Evolutionary conservation across 2,113 vertebrate species (phyloP).

Genomic region (Myxocyprinus asiaticus): DNA sequence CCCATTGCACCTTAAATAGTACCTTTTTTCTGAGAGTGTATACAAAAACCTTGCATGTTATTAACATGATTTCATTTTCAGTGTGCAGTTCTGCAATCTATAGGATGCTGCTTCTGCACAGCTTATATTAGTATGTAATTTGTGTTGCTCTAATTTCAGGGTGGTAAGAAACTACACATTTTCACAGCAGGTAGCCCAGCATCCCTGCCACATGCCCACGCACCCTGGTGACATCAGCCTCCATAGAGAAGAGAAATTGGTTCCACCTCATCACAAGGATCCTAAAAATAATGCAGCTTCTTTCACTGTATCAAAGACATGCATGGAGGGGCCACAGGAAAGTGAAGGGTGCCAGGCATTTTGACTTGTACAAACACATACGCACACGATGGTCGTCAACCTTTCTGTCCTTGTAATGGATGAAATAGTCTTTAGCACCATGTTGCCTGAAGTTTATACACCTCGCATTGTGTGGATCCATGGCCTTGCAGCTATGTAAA

Average conservation of each 20-base stretch:
- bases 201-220: constrained; percentile 27
- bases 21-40: no score
- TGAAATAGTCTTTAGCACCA: background rate
- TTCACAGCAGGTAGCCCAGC: constrained; percentile 47
- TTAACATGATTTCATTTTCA: no score
- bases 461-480: background rate
- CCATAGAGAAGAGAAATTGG: constrained; percentile 71
- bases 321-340: constrained; percentile 66
- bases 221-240: constrained; percentile 70
- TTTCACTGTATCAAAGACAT: constrained; percentile 70
- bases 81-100: background rate
- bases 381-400: background rate
- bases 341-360: constrained; percentile 71
- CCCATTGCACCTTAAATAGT: no score
- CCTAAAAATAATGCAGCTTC: constrained; percentile 70
- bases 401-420: constrained; percentile 1
- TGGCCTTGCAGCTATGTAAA: constrained; percentile 28
- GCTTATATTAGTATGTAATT: constrained; percentile 30
- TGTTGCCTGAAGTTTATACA: background rate
- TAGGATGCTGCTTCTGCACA: background rate
- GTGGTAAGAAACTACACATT: constrained; percentile 38
- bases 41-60: no score
- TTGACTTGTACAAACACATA: constrained; percentile 55
- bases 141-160: constrained; percentile 41
- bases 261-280: constrained; percentile 74